Conservation (phyloP, 2,113 vertebrate species). For the Oncorhynchus gorbuscha region DNA sequence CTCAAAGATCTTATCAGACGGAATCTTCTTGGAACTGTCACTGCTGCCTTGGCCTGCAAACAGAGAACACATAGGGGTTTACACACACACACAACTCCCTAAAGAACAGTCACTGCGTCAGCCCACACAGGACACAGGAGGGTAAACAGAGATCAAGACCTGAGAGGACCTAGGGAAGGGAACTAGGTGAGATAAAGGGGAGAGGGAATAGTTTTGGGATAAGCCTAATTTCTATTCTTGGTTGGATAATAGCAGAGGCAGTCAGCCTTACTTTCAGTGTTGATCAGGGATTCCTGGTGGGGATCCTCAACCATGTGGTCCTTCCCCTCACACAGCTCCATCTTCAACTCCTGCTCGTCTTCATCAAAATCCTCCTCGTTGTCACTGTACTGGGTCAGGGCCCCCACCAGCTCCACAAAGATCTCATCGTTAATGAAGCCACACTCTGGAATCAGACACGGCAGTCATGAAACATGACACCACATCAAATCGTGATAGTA, state of each 20-base stretch:
- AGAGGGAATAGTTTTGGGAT: neutral
- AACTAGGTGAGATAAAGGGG: neutral
- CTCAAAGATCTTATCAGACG: constrained; percentile 98
- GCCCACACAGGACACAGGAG: too few species aligned
- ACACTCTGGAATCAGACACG: constrained; percentile 78
- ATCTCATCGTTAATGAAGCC: constrained; percentile 99
- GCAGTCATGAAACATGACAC: too few species aligned
- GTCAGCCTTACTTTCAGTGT: constrained; percentile 73
- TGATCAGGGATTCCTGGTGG: constrained; percentile 77
- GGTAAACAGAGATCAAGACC: neutral
- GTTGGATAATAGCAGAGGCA: neutral
- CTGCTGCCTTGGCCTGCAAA: constrained; percentile 79
- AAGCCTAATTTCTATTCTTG: neutral
- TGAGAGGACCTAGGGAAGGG: too few species aligned
- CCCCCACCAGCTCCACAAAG: constrained; percentile 95
- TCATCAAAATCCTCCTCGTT: constrained; percentile 91
- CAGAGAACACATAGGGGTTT: neutral
- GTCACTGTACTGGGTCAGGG: constrained; percentile 95
- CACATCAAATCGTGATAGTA: neutral
- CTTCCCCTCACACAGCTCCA: constrained; percentile 70
- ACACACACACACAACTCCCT: neutral
- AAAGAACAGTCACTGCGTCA: too few species aligned
- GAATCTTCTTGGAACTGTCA: constrained; percentile 84
- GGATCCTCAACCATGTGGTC: constrained; percentile 79
- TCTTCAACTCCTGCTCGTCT: constrained; percentile 75